Evolutionary conservation across 2,888 invertebrate genomes (phyloP), one percentile per base, ranked within the genome.

Genomic region (Drosophila nr. perissopoda): DNA sequence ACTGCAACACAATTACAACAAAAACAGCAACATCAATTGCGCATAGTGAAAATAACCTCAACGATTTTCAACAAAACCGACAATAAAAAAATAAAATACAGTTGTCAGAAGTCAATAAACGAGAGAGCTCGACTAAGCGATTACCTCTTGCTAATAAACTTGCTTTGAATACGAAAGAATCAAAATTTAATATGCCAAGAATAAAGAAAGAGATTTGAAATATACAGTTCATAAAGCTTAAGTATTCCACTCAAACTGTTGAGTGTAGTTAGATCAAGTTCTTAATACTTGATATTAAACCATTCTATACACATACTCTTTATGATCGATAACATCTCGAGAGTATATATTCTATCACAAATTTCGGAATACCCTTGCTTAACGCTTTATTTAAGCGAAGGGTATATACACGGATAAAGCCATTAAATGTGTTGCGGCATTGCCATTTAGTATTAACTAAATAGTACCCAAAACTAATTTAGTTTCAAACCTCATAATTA

Each of bases 401-500:
- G 65, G 65, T 66, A 66, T 66, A 56, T 40, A 6, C 27, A 5
- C 18, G 16, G 57, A 42, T 21, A 42, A 29, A n/a, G 27, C 74
- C 54, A 64, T 73, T 53, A 79, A 74, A 74, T 74, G 53, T 70
- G 40, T 63, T 57, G 70, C 10, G 70, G 79, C 56, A 29, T 63
- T 64, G 72, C 56, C 66, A 65, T 68, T 86, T 76, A 62, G 70
- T 61, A 83, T 84, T 83, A 87, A 87, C 61, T 51, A 51, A 56
- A 49, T 52, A 53, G 40, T 16, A 21, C 46, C 27, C 58, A 53
- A 76, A 89, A 83, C 88, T 80, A 82, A 88, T 78, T 89, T 88
- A 58, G 71, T 67, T 70, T 48, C 57, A 42, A 69, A 82, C 89
- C 89, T 80, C 85, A 84, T 82, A 88, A 89, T 86, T 85, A 82